phyloP scores from a whole-genome alignment of 2,797 vertebrate genomes.

The Luscinia luscinia region DNA sequence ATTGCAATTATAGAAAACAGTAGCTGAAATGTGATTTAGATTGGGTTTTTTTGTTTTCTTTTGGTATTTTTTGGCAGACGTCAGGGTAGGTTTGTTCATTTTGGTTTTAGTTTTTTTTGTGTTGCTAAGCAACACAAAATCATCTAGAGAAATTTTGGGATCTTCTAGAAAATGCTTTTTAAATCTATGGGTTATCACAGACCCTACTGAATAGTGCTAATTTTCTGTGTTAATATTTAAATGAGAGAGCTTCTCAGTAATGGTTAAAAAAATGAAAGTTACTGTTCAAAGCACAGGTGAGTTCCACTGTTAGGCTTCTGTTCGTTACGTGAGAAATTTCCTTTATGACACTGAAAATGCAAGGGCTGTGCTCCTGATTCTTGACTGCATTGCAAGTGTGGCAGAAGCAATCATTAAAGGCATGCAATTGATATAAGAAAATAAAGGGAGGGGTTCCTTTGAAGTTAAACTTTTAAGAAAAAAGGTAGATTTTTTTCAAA shows the following conservation, averaged over 20 bases:
- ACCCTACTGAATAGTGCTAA: background rate
- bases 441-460: background rate
- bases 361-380: background rate
- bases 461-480: background rate
- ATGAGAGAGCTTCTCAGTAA: background rate
- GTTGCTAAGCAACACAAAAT: background rate
- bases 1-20: background rate
- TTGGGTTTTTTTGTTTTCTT: background rate
- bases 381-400: background rate
- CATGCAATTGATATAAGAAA: background rate
- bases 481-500: background rate
- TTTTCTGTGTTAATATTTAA: constrained; percentile 7
- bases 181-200: background rate
- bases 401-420: background rate
- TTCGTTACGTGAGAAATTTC: background rate
- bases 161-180: background rate
- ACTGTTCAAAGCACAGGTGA: background rate
- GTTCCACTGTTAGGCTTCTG: background rate
- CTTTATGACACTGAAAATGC: background rate
- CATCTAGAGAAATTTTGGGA: too few species aligned
- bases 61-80: background rate
- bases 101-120: background rate
- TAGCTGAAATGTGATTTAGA: background rate
- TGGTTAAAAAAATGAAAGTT: background rate
- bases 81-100: too few species aligned